phyloP scores from a whole-genome alignment of 2,888 invertebrate species.

The Chrysina gloriosa region DNA sequence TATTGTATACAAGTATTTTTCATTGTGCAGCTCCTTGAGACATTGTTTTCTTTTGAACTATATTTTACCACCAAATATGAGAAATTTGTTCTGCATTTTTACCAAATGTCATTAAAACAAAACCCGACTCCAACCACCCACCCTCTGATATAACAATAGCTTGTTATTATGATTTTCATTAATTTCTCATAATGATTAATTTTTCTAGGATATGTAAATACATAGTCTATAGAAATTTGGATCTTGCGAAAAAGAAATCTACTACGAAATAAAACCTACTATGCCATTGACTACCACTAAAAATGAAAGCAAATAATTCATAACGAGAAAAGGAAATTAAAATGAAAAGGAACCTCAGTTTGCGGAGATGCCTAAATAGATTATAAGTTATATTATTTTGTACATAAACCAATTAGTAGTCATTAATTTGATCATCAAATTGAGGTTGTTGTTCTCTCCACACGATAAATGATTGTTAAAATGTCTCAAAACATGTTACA shows the following conservation, averaged over 20 bases:
- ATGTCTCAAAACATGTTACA: slow-evolving; percentile 42
- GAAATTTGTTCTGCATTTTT: too few relatives aligned
- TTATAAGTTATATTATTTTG: slow-evolving; percentile 51
- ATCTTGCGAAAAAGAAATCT: slow-evolving; percentile 44
- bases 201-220: slow-evolving; percentile 42
- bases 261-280: slow-evolving; percentile 24
- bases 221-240: slow-evolving; percentile 45
- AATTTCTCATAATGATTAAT: slow-evolving; percentile 42
- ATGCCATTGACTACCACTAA: slow-evolving; percentile 26
- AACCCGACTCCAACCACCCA: slow-evolving; percentile 18
- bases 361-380: slow-evolving; percentile 51
- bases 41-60: slow-evolving; percentile 48
- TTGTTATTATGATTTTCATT: slow-evolving; percentile 20
- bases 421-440: slow-evolving; percentile 42
- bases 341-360: slow-evolving; percentile 50
- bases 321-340: slow-evolving; percentile 31
- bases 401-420: slow-evolving; percentile 45
- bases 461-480: slow-evolving; percentile 40
- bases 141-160: slow-evolving; percentile 31
- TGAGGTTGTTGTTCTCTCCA: slow-evolving; percentile 38
- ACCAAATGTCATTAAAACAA: neutral
- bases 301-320: slow-evolving; percentile 38
- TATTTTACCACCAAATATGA: slow-evolving; percentile 9
- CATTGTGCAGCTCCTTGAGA: slow-evolving; percentile 51
- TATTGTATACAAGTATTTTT: slow-evolving; percentile 44